phyloP scores from a whole-genome alignment of 1,140 invertebrate species.

The Gonioctena quinquepunctata region DNA sequence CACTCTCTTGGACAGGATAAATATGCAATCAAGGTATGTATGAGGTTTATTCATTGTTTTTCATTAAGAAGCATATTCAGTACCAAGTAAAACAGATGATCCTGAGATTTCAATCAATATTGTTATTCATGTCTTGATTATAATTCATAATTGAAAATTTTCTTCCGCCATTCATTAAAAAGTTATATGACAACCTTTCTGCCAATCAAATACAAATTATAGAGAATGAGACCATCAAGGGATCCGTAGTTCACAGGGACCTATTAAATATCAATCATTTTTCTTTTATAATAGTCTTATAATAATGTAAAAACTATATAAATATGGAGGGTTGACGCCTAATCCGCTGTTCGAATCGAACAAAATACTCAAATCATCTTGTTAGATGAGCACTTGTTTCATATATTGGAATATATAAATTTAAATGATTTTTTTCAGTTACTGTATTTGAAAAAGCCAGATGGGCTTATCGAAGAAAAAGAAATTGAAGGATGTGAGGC shows the following conservation, averaged over 20 bases:
- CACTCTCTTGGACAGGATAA: constrained; percentile 45
- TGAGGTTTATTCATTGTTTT: neutral
- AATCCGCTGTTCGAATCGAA: neutral
- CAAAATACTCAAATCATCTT: neutral
- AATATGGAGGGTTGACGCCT: too few relatives aligned
- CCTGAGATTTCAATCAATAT: neutral
- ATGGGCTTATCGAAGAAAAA: constrained; percentile 28
- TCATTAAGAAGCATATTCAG: too few relatives aligned
- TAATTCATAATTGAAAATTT: neutral
- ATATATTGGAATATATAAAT: neutral
- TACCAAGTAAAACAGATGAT: too few relatives aligned
- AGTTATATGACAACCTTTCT: neutral
- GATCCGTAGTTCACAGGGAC: neutral
- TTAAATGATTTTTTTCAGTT: constrained; percentile 27
- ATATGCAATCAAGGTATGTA: constrained; percentile 34
- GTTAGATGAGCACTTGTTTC: neutral
- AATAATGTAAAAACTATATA: too few relatives aligned
- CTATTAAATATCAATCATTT: neutral
- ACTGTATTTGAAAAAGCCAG: constrained; percentile 35
- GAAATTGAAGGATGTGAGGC: constrained; percentile 32
- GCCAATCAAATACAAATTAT: neutral
- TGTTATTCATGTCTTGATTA: neutral
- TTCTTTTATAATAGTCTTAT: too few relatives aligned
- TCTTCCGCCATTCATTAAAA: too few relatives aligned
- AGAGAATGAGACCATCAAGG: too few relatives aligned